Evolutionary conservation across 2,113 vertebrate genomes (phyloP).

Genomic region (Conger conger): DNA sequence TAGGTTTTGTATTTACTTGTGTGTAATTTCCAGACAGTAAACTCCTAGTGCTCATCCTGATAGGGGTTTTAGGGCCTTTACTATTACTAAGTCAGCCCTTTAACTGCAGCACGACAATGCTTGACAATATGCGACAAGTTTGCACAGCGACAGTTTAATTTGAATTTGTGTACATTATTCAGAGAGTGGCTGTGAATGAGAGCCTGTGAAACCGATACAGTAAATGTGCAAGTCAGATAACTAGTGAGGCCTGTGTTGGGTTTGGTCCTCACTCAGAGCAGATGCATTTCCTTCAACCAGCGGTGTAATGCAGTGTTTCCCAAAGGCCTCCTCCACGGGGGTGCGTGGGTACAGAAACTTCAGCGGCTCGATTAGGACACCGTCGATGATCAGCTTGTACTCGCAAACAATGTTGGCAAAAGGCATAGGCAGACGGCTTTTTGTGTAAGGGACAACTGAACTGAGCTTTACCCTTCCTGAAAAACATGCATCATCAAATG

Average conservation of each 20-base stretch:
- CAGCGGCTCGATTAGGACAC: conserved; percentile 87
- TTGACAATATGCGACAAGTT: too few species aligned
- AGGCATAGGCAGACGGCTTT: conserved; percentile 84
- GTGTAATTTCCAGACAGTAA: too few species aligned
- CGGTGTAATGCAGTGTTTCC: conserved; percentile 93
- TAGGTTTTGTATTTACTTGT: too few species aligned
- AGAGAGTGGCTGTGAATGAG: too few species aligned
- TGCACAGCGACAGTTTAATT: too few species aligned
- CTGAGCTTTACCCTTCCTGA: conserved; percentile 88
- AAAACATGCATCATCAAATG: conserved; percentile 12
- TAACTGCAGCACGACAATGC: too few species aligned
- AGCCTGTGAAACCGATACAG: too few species aligned
- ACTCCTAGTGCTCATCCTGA: too few species aligned
- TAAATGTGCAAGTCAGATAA: too few species aligned
- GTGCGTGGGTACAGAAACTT: conserved; percentile 95
- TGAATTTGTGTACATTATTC: too few species aligned
- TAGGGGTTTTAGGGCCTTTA: too few species aligned
- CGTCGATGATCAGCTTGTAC: conserved; percentile 93
- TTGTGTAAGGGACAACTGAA: conserved; percentile 94
- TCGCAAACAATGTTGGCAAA: conserved; percentile 92
- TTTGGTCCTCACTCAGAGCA: neutral
- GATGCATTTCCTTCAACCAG: conserved; percentile 77
- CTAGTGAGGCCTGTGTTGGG: neutral
- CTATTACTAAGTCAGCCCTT: neutral
- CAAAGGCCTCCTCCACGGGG: conserved; percentile 92